Base-by-base conservation (phyloP, 2,888 invertebrate genomes). In the Mythimna pallens region DNA sequence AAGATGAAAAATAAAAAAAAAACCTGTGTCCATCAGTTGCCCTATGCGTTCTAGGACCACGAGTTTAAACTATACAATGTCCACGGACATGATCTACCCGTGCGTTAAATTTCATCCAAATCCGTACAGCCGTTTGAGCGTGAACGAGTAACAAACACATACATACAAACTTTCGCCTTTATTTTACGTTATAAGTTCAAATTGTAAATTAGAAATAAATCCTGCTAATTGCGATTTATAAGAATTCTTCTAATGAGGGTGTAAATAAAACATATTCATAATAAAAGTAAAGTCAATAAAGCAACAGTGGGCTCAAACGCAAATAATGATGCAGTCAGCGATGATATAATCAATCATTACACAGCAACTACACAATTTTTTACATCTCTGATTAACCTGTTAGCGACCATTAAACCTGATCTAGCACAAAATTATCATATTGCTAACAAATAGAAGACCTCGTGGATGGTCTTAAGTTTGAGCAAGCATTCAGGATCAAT, bases 261-360 rank as follows among this genome's bases (percentile, higher is more conserved):
- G 14, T 47, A 12, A 43, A 67, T 61, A 58, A 34, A 34, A 58
- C n/a, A n/a, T 22, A 36, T 20, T 3, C 17, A 7, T 30, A 30
- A 54, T 14, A 2, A 25, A 22, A 65, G 36, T n/a, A 20, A 9
- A 20, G 17, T 10, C 30, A 58, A 20, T 63, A 10, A 17, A 50
- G 0, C 6, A 40, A 22, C 10, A 65, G 12, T 55, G 1, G 47
- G 54, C 65, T 61, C 40, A 34, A 65, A 55, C 61, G 10, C 40
- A 70, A 77, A 70, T 55, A 77, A 58, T 25, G 55, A 57, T 59
- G 30, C 25, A 47, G 43, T 70, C 25, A 57, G 50, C 34, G 17
- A 62, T 70, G 55, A 76, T 25, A 62, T 62, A 71, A 77, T 71
- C 52, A 52, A 30, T 77, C 57, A 52, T 6, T 54, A 25, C n/a